phyloP scores from a whole-genome alignment of 2,797 vertebrate species.

The Urocyon cinereoargenteus region DNA sequence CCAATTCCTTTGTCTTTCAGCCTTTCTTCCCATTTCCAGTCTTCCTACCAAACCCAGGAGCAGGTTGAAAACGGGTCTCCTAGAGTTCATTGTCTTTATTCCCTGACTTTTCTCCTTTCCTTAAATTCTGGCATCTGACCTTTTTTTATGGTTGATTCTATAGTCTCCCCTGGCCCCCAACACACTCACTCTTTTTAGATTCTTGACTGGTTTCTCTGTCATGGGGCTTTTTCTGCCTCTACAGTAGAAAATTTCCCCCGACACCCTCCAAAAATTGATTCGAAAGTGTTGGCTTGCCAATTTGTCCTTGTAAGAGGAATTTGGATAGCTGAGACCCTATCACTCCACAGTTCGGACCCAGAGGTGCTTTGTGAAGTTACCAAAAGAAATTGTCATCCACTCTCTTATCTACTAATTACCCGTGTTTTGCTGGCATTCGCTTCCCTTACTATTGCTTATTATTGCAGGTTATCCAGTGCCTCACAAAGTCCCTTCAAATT shows the following conservation, averaged over 20 bases:
- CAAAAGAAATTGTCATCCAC: not conserved
- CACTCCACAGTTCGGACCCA: not conserved
- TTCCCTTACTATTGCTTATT: not conserved
- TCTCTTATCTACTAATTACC: slow-evolving; percentile 2
- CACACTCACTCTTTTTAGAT: not conserved
- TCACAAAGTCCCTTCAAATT: slow-evolving; percentile 35
- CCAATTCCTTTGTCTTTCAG: slow-evolving; percentile 69
- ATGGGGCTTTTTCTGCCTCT: slow-evolving; percentile 34
- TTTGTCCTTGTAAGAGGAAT: not conserved
- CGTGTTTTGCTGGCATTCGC: not conserved
- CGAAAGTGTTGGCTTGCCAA: not conserved
- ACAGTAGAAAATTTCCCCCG: not conserved
- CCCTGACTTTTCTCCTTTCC: not conserved
- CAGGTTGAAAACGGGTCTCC: slow-evolving; percentile 38
- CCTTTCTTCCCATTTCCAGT: slow-evolving; percentile 30
- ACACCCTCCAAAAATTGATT: not conserved
- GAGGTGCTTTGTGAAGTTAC: slow-evolving; percentile 20
- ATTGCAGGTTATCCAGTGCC: not conserved
- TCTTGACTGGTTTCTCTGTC: slow-evolving; percentile 46
- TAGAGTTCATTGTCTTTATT: slow-evolving; percentile 49
- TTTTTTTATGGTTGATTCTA: not conserved
- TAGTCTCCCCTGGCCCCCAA: not conserved
- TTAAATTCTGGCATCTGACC: slow-evolving; percentile 15
- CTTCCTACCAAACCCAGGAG: not conserved
- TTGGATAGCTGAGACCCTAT: not conserved